Evolutionary conservation across 2,888 invertebrate species (phyloP), one percentile per base, ranked within the genome.

Genomic region (Conistra vaccinii): DNA sequence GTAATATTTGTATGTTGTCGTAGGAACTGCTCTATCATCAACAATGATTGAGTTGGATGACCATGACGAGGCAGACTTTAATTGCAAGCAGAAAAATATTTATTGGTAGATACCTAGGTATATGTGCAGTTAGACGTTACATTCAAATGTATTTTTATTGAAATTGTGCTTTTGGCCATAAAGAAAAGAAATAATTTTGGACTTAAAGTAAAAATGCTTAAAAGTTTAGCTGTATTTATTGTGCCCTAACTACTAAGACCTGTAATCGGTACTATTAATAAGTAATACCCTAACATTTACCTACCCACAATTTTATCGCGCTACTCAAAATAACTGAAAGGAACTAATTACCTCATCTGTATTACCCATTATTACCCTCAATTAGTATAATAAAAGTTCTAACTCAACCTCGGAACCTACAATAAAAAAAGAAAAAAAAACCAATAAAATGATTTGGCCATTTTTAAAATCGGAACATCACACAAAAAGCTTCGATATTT

Each of bases 401-500:
- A 57, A 63, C 32, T 35, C 10, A 55, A 53, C 62, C 57, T 29
- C 17, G 4, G 69, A 80, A 23, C 26, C 61, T 57, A 42, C 58
- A 39, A 42, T 55, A 51, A 57, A 65, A 61, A 51, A 60, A 66
- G 12, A 6, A 61, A 55, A 74, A 81, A 77, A 74, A 76, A 69
- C 62, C 79, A 85, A 87, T 87, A 90, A 88, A 87, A 85, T 74
- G 70, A 85, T 87, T 89, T 85, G 69, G 76, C 75, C 83, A 79
- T 87, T 89, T 85, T 81, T 14, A 35, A 88, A 89, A 87, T 85
- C 77, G 76, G 87, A 87, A 88, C 84, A 87, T 85, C 85, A 87
- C 88, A 87, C 86, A 89, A 90, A 93, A 91, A 92, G 89, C 90
- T 84, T 90, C 91, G 91, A 93, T 94, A 91, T 94, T 95, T 95